phyloP scores from a whole-genome alignment of 2,797 vertebrate genomes.

The Melanotaenia boesemani region DNA sequence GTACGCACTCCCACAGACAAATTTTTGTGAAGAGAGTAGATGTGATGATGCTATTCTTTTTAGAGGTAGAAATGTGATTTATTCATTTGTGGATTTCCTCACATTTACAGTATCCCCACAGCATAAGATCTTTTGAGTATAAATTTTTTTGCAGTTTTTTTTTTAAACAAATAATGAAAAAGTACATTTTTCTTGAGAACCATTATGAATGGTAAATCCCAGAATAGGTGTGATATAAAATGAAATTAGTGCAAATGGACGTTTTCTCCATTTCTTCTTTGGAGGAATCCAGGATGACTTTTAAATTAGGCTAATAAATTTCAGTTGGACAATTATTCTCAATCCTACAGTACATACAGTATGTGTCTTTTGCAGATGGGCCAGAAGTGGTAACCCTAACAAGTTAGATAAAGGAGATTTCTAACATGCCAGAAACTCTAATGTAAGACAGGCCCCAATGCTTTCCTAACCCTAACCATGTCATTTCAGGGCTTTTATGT shows the following conservation, averaged over 20 bases:
- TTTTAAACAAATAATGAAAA: neutral
- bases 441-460: neutral
- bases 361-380: neutral
- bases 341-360: too few relatives aligned
- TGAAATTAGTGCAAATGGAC: neutral
- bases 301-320: neutral
- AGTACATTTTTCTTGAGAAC: neutral
- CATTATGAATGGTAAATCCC: neutral
- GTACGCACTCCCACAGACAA: constrained; percentile 65
- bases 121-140: constrained; percentile 32
- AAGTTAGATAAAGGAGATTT: neutral
- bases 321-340: neutral
- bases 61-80: constrained; percentile 46
- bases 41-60: constrained; percentile 39
- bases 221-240: neutral
- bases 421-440: neutral
- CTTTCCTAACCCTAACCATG: neutral
- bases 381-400: neutral
- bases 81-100: constrained; percentile 19
- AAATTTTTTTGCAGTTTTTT: neutral
- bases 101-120: constrained; percentile 19
- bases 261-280: too few relatives aligned
- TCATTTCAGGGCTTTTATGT: neutral
- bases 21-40: constrained; percentile 40
- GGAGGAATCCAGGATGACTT: neutral